These are phyloP conservation scores for Endomychus coccineus DNA, from an alignment of 2,888 invertebrate species.

Conservation along the genomic window DNA sequence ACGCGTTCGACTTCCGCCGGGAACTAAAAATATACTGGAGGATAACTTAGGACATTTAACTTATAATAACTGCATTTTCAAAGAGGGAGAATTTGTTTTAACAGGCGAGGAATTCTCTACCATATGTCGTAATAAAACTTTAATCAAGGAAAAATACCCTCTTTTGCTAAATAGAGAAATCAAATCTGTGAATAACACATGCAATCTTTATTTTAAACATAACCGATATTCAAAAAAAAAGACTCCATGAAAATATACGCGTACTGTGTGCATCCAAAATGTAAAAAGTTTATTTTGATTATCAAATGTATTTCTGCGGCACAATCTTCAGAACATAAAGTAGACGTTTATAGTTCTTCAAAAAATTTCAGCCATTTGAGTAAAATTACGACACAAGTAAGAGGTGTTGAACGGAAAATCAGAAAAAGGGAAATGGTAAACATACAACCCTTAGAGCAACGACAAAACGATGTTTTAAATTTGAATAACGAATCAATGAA, in stretches of 20 bases:
- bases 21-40: too few relatives aligned
- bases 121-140: too few relatives aligned
- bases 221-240: too few relatives aligned
- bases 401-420: constrained; percentile 1
- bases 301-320: not conserved
- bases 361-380: not conserved
- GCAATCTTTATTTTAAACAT: too few relatives aligned
- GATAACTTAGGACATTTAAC: too few relatives aligned
- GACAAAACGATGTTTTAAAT: constrained; percentile 2
- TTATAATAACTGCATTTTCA: too few relatives aligned
- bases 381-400: not conserved
- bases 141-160: constrained; percentile 1
- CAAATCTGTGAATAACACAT: constrained; percentile 1
- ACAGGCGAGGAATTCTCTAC: too few relatives aligned
- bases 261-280: not conserved
- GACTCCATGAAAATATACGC: constrained; percentile 1
- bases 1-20: too few relatives aligned
- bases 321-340: not conserved
- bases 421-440: not conserved
- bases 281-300: constrained; percentile 2
- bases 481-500: not conserved
- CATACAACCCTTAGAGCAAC: not conserved
- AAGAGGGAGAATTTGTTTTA: too few relatives aligned
- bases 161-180: constrained; percentile 2
- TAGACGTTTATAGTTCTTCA: not conserved